Percentiles rank a stretch among this genome's conserved stretches.
Evolutionary conservation across 1,140 invertebrate species (phyloP).

Genomic region (Diachasmimorpha longicaudata): DNA sequence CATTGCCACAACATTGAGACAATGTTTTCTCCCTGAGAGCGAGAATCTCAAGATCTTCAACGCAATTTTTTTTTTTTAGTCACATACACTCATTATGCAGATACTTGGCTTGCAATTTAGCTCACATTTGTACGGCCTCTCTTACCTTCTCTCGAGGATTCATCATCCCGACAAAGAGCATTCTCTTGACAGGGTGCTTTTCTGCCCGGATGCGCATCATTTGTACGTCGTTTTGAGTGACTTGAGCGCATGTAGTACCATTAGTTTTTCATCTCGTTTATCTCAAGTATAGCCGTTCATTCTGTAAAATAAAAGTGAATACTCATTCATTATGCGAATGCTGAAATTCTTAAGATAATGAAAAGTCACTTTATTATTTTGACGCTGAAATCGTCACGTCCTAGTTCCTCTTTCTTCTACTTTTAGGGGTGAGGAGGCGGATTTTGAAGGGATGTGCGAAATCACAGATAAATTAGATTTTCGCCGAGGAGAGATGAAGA

Average conservation of each 20-base stretch:
- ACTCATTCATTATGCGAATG: background rate
- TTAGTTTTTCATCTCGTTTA: background rate
- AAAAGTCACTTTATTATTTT: background rate
- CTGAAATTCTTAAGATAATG: background rate
- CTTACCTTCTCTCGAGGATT: background rate
- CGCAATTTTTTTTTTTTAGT: background rate
- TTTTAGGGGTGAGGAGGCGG: background rate
- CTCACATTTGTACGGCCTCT: background rate
- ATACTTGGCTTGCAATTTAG: background rate
- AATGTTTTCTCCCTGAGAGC: too few relatives aligned
- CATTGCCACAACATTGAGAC: too few relatives aligned
- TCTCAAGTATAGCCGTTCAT: background rate
- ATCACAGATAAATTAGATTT: background rate
- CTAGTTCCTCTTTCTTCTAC: too few relatives aligned
- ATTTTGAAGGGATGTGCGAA: background rate
- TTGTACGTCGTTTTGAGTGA: background rate
- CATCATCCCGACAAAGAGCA: constrained; percentile 5
- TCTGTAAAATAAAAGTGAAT: background rate
- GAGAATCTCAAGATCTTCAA: background rate
- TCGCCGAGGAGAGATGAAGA: background rate
- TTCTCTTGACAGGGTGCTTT: background rate
- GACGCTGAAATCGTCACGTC: too few relatives aligned
- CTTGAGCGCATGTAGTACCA: background rate
- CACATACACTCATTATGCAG: background rate
- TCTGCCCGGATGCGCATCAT: background rate